Base-by-base conservation (phyloP, 2,113 vertebrate species). In the Hydrolagus affinis region DNA sequence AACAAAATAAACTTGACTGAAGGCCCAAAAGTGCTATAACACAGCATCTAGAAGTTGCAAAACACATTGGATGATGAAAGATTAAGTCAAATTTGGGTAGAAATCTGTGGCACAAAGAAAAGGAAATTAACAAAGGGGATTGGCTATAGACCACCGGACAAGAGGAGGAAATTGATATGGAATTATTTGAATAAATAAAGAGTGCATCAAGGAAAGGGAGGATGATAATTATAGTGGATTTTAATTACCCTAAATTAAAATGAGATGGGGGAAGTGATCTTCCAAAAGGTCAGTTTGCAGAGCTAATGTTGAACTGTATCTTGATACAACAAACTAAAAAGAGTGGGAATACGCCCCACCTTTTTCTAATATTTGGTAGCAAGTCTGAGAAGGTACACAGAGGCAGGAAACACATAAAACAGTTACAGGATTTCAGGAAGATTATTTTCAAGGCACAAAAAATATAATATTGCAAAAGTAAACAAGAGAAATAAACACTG, bases 111-210 rank as follows among this genome's bases (percentile, higher is more conserved):
- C 56, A 78, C 21, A 59, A 78, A 78, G 56, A 6, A 1, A 14
- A 25, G 4, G 57, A 78, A 78, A 78, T 25, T 78, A 75, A 75
- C 56, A 21, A 56, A 56, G 32, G 73, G 73, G 32, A 75, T 56
- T 75, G 32, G 32, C 30, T 75, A 75, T 75, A 17, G 17, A 56
- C 73, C 56, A 44, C 12, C 32, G 32, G 73, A 56, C 73, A 56
- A 75, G 72, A 56, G 73, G 73, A 75, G 73, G 73, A 75, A 75
- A 75, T 75, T 75, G 32, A 75, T 75, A 75, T 75, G 73, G 57
- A 78, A 78, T 78, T 78, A 60, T 78, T 60, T 78, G 75, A 78
- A 78, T 30, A 78, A 78, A 78, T 78, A 78, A 15, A 23, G 12
- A 60, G 15, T 59, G 75, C 57, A 59, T 78, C 21, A 25, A 78